phyloP scores from a whole-genome alignment of 1,140 invertebrate genomes.

The Cyrtorhinus lividipennis region DNA sequence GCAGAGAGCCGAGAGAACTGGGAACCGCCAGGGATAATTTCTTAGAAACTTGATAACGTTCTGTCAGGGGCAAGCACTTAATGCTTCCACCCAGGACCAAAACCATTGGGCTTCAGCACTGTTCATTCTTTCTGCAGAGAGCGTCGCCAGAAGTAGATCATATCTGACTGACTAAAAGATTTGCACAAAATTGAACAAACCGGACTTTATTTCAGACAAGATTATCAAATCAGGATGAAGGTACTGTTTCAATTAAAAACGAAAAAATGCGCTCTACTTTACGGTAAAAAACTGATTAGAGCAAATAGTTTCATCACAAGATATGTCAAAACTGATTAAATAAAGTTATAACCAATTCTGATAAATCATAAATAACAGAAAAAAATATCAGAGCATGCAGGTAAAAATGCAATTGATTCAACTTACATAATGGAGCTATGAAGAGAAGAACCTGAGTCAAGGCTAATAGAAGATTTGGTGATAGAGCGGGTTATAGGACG shows the following conservation, averaged over 20 bases:
- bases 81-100: too few species aligned
- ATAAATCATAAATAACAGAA: neutral
- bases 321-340: neutral
- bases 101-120: too few species aligned
- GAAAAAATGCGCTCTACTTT: neutral
- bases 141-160: too few species aligned
- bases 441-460: conserved; percentile 6
- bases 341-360: neutral
- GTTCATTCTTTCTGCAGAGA: too few species aligned
- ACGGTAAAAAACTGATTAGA: too few species aligned
- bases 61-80: too few species aligned
- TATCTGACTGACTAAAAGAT: too few species aligned
- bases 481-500: conserved; percentile 6
- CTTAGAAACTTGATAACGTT: too few species aligned
- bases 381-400: neutral
- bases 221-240: neutral
- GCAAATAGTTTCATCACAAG: neutral
- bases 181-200: too few species aligned
- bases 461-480: conserved; percentile 4
- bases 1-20: too few species aligned
- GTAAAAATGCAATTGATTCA: neutral
- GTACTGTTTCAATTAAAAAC: neutral
- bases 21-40: too few species aligned
- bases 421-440: conserved; percentile 8
- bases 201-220: neutral